Evolutionary conservation across 1,140 invertebrate genomes (phyloP), one percentile per base, ranked within the genome.

Genomic region (Bactericera cockerelli): DNA sequence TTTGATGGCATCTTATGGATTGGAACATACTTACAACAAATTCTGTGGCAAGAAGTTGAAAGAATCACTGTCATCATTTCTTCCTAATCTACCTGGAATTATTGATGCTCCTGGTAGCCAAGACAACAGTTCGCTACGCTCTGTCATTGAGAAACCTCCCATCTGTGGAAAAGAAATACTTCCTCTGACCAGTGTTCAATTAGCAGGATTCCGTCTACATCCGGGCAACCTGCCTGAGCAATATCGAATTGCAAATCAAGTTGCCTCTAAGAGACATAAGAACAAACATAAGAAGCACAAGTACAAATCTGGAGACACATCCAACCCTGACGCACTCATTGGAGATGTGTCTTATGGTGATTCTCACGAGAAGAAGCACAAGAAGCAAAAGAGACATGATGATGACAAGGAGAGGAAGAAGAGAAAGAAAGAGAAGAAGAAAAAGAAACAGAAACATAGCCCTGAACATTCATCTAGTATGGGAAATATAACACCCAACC

Each of bases 21-120:
- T 98, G 42, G 92, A 97, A 75, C 93, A 97, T 74, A 93, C 93
- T 21, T 95, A 96, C 71, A 95, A 87, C 74, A 97, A 96, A 78
- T 96, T 96, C 74, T 94, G 90, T 76, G 91, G 92, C n/a, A 93
- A 95, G 70, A 96, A 93, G 74, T 79, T 94, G 3, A 95, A 94
- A 70, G 93, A 97, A 72, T 90, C 92, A 60, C 72, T 97, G 53
- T 94, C 91, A 33, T 92, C 93, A 14, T 97, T 98, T 71, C 75
- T 98, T 57, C 93, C 92, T 28, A 93, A 90, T 73, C 75, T 97
- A 60, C 93, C 93, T 61, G 93, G 93, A 26, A 91, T 93, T 59
- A 88, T 96, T 63, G 93, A 97, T 73, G 85, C 84, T 33, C 89
- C 90, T 61, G 91, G 89, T 54, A 74, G 79, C 67, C 73, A 77